Evolutionary conservation across 2,888 invertebrate species (phyloP).

Genomic region (Luperina nickerlii): DNA sequence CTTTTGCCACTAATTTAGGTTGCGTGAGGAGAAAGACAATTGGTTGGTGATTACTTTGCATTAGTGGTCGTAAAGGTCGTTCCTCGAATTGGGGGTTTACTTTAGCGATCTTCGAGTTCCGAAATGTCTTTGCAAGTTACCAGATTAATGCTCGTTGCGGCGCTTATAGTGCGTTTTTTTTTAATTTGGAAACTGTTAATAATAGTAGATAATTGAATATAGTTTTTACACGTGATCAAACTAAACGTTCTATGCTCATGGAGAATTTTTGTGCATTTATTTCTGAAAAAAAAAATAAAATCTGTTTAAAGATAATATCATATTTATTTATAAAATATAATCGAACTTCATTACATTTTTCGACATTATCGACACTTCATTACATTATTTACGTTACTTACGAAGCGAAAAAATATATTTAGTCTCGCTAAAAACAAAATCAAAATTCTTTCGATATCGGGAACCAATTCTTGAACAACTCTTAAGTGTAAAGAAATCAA

Average conservation of each 20-base stretch:
- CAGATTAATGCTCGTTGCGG: not conserved
- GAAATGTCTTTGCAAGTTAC: slow-evolving; percentile 17
- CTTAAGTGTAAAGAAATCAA: slow-evolving; percentile 37
- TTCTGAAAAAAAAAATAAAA: not conserved
- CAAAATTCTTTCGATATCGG: slow-evolving; percentile 17
- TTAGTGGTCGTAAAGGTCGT: slow-evolving; percentile 47
- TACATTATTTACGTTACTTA: not conserved
- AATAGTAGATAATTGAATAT: not conserved
- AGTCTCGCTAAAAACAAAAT: not conserved
- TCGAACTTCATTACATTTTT: not conserved
- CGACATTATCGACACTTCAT: not conserved
- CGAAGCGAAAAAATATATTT: slow-evolving; percentile 1
- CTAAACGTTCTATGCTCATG: not conserved
- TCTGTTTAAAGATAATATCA: too few species aligned
- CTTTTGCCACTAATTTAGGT: slow-evolving; percentile 78
- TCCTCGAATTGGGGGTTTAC: slow-evolving; percentile 47
- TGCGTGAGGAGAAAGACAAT: slow-evolving; percentile 76
- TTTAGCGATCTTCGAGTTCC: slow-evolving; percentile 18
- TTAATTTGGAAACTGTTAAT: not conserved
- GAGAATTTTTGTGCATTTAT: not conserved
- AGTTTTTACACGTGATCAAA: not conserved
- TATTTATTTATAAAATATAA: not conserved
- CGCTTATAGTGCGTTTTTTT: not conserved
- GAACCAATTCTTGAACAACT: slow-evolving; percentile 38
- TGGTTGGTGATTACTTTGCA: slow-evolving; percentile 73